A percentile compares a stretch with the other conserved stretches of the same genome.
Evolutionary conservation across 1,140 invertebrate species (phyloP).

Genomic region (Linepithema humile): DNA sequence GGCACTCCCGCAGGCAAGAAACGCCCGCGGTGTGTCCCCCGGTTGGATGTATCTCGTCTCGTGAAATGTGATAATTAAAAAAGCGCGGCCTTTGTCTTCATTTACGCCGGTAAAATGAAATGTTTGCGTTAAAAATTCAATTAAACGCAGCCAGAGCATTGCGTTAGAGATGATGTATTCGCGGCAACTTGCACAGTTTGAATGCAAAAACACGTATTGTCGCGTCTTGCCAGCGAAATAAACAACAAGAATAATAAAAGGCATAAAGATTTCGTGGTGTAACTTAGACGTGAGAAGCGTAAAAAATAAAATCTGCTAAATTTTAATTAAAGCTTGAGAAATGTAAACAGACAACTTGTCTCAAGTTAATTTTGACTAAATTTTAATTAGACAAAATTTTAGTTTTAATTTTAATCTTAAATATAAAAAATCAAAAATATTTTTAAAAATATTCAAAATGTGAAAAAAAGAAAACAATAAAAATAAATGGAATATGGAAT

Average conservation of each 20-base stretch:
- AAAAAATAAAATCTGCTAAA: neutral
- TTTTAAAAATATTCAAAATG: neutral
- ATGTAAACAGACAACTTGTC: neutral
- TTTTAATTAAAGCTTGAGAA: neutral
- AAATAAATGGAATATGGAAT: neutral
- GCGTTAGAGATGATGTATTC: neutral
- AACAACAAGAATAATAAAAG: neutral
- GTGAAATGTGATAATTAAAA: conserved; percentile 70
- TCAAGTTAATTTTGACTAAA: neutral
- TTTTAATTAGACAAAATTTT: neutral
- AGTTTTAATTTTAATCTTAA: neutral
- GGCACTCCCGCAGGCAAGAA: conserved; percentile 24
- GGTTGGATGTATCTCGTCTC: conserved; percentile 13
- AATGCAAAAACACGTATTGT: conserved; percentile 12
- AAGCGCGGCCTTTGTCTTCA: conserved; percentile 67
- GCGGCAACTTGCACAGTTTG: neutral
- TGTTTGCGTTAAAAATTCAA: conserved; percentile 70
- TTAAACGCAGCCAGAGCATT: conserved; percentile 38
- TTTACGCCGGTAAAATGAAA: conserved; percentile 65
- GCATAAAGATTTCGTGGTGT: neutral
- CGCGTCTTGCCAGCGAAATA: neutral
- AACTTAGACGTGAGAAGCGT: too few species aligned
- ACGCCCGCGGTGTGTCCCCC: conserved; percentile 5
- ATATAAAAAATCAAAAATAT: neutral
- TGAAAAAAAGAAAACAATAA: neutral